phyloP scores from a whole-genome alignment of 2,797 vertebrate species.

The Agapornis canus region DNA sequence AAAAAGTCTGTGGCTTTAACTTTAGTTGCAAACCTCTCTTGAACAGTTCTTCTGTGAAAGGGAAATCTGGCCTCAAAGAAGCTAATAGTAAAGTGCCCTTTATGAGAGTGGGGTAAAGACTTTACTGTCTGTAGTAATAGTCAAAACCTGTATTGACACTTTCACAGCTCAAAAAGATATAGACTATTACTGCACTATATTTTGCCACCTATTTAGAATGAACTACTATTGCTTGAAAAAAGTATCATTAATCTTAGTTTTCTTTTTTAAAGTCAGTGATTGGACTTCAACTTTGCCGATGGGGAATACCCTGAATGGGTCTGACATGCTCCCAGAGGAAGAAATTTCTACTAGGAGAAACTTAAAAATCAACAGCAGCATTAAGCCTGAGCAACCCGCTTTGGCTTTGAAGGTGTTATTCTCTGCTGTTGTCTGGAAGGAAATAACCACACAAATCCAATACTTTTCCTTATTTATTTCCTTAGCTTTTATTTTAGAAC shows the following conservation, averaged over 20 bases:
- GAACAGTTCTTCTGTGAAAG: background rate
- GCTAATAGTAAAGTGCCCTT: background rate
- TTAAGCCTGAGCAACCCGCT: background rate
- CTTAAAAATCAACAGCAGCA: background rate
- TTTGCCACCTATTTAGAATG: background rate
- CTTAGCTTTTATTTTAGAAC: constrained; percentile 19
- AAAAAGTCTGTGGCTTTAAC: background rate
- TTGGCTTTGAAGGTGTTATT: background rate
- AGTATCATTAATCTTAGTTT: background rate
- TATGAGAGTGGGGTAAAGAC: background rate
- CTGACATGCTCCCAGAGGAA: background rate
- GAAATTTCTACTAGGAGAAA: background rate
- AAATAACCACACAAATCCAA: background rate
- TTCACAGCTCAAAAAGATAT: background rate
- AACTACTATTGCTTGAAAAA: background rate
- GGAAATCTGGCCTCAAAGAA: background rate
- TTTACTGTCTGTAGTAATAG: background rate
- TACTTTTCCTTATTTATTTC: background rate
- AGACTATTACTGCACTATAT: background rate
- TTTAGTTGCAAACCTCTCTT: background rate
- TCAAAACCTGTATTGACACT: background rate
- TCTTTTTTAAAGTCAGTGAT: background rate
- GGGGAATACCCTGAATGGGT: background rate
- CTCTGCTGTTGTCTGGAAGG: background rate
- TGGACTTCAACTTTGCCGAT: background rate